Percentiles rank a stretch among this genome's conserved stretches.
Evolutionary conservation across 2,888 invertebrate genomes (phyloP).

Genomic region (Heteromurus nitidus): DNA sequence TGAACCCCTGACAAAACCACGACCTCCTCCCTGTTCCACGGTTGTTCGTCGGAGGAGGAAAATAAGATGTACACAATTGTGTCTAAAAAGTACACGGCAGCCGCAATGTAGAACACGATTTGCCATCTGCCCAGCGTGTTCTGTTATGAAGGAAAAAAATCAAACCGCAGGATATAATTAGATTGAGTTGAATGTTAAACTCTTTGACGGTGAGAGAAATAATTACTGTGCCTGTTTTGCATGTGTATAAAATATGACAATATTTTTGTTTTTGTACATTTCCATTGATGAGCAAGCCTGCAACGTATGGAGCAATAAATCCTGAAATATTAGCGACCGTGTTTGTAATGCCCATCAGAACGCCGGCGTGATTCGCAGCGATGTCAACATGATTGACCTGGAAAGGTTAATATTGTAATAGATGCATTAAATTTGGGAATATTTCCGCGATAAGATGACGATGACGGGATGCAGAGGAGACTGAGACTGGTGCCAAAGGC

Average conservation of each 20-base stretch:
- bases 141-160: constrained; percentile 76
- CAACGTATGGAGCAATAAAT: constrained; percentile 88
- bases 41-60: constrained; percentile 85
- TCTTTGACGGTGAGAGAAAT: not conserved
- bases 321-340: constrained; percentile 91
- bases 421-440: too few relatives aligned
- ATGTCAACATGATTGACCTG: constrained; percentile 87
- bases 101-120: constrained; percentile 90
- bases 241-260: not conserved
- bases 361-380: constrained; percentile 91
- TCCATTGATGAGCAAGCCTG: constrained; percentile 85
- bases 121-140: constrained; percentile 91
- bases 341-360: constrained; percentile 93
- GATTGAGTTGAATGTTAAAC: not conserved
- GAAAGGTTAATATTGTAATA: too few relatives aligned
- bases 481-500: too few relatives aligned
- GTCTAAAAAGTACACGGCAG: constrained; percentile 86
- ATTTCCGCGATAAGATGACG: too few relatives aligned
- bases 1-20: constrained; percentile 14
- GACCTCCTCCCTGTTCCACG: constrained; percentile 76
- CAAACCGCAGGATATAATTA: not conserved
- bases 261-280: constrained; percentile 64
- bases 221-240: not conserved
- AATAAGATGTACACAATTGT: constrained; percentile 87
- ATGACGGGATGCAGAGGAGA: too few relatives aligned